Base-by-base conservation (phyloP, 2,888 invertebrate species). In the Lacanobia wlatinum region DNA sequence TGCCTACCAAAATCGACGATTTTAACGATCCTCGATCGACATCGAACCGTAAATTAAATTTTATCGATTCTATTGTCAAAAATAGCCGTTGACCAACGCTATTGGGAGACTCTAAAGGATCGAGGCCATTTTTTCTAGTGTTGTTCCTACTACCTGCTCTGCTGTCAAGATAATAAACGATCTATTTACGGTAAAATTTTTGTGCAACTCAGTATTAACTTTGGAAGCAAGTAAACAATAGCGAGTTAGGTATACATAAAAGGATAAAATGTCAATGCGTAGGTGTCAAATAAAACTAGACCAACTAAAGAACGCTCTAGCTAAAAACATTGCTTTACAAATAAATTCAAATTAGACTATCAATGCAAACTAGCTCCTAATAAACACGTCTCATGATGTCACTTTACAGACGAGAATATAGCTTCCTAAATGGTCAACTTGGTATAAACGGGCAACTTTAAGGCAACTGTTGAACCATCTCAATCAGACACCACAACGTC, bases 371-470 rank as follows among this genome's bases (percentile, higher is more conserved):
- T 55, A 60, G 46, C 82, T 67, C 62, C 67, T 69, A 71, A 70
- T 64, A 83, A 72, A 55, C 72, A 83, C 72, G 76, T 80, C 64
- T 76, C 61, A 76, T 82, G 84, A 80, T 83, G 80, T 73, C 76
- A 80, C 56, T 48, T 69, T n/a, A 48, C 34, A 74, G 60, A 59
- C 55, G 28, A 64, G 60, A 69, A 52, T 61, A 72, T 50, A 61
- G 66, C 80, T 75, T 79, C 80, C 68, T 80, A 78, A 83, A 83
- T 74, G 52, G 78, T 60, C 70, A 53, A 60, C 18, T 53, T 0
- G 40, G 9, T 43, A 7, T 59, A 83, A 0, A 83, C 84, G 64
- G 38, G 72, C 80, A 56, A 82, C 60, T 59, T 14, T 21, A 10
- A 0, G 21, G 50, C 70, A 18, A 55, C 58, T 16, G 46, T 48